Conservation (phyloP, 2,113 vertebrate genomes). For the Lontra canadensis region DNA sequence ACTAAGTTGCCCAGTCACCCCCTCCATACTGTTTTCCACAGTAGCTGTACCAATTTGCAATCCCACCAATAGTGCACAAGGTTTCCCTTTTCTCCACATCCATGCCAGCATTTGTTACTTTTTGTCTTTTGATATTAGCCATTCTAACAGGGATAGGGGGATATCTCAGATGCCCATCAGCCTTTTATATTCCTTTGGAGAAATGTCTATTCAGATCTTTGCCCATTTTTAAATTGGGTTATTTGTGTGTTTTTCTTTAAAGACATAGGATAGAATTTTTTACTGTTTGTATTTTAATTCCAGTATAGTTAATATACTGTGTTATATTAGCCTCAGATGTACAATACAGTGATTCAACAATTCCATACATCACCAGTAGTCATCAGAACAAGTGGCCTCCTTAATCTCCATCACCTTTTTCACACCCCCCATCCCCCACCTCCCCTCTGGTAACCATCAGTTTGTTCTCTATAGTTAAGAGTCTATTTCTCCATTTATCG, state of each 20-base stretch:
- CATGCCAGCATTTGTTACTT: not conserved
- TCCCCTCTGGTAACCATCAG: not conserved
- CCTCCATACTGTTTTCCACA: too few relatives aligned
- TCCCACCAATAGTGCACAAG: too few relatives aligned
- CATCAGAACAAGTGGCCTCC: not conserved
- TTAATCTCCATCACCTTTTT: not conserved
- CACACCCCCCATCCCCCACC: not conserved
- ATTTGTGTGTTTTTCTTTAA: not conserved
- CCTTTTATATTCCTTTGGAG: not conserved
- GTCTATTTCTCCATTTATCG: not conserved
- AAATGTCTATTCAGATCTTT: not conserved
- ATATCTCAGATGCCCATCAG: not conserved
- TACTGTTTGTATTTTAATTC: not conserved
- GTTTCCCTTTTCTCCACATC: not conserved
- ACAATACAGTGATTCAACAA: not conserved
- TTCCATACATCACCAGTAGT: not conserved
- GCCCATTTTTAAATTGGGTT: not conserved
- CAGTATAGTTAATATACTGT: not conserved
- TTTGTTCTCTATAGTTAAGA: not conserved
- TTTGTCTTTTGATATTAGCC: not conserved
- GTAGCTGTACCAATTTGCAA: too few relatives aligned
- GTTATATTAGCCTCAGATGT: not conserved
- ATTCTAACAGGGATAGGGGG: not conserved
- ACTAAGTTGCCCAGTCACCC: too few relatives aligned
- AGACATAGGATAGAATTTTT: not conserved